Percentiles rank a stretch among this genome's conserved stretches.
These are phyloP conservation scores for Herpetotheres cachinnans DNA, from an alignment of 2,113 vertebrate species.

Conservation along the genomic window DNA sequence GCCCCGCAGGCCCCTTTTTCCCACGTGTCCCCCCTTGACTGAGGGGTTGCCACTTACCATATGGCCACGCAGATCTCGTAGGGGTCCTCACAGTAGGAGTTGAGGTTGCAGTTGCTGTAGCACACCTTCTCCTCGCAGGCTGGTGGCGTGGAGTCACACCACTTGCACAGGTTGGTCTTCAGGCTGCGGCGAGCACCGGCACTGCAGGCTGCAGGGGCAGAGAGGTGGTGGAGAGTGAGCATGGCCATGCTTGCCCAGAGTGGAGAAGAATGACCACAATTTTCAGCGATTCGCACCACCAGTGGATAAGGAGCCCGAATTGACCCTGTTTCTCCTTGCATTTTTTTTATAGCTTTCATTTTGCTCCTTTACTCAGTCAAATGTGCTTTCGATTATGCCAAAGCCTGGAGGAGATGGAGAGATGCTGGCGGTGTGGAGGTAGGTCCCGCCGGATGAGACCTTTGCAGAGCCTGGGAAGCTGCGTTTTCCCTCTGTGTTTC, in stretches of 20 bases:
- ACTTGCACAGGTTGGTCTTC: conserved; percentile 84
- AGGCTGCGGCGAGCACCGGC: conserved; percentile 71
- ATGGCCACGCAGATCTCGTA: conserved; percentile 87
- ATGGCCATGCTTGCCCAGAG: neutral
- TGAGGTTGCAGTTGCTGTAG: conserved; percentile 84
- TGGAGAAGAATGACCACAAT: fast-evolving
- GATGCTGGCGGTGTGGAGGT: neutral
- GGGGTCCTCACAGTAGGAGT: conserved; percentile 79
- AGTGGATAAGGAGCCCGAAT: fast-evolving
- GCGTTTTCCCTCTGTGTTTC: neutral
- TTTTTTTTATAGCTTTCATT: neutral
- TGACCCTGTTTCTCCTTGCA: fast-evolving
- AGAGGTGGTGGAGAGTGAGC: neutral
- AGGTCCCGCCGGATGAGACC: neutral
- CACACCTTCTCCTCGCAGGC: conserved; percentile 81
- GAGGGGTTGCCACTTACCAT: conserved; percentile 72
- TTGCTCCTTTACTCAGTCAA: neutral
- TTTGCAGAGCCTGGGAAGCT: neutral
- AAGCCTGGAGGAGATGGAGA: neutral
- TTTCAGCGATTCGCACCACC: fast-evolving
- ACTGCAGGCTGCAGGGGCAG: conserved; percentile 18
- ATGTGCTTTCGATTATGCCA: neutral
- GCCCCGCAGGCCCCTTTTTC: fast-evolving
- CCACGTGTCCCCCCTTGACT: fast-evolving
- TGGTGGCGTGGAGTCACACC: conserved; percentile 81